Base-by-base conservation (phyloP, 2,888 invertebrate genomes). In the Herminia tarsipennalis region DNA sequence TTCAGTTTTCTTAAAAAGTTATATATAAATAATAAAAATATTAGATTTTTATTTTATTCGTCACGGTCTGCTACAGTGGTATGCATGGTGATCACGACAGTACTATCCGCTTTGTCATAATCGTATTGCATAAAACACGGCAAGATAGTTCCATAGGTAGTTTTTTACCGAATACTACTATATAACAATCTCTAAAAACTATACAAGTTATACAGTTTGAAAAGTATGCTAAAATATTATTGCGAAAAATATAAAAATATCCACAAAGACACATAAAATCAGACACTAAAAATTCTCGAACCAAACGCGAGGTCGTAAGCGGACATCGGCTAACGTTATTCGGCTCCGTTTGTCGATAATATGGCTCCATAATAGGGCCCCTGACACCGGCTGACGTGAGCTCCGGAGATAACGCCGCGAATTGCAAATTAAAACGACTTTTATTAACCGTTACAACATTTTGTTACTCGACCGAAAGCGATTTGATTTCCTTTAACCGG, bases 371-470 rank as follows among this genome's bases (percentile, higher is more conserved):
- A 66, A 70, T 61, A 63, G 48, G 61, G 56, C 64, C 63, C 59
- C 56, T 58, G 64, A 48, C 58, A 44, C 52, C 61, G 57, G 53
- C 58, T 73, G 66, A 74, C 74, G 77, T 70, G 74, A 72, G 70
- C 60, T 42, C 43, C 44, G 46, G 64, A 76, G 78, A 79, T 80
- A 81, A 70, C 70, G 60, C 63, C 57, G 56, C 68, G 70, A 78
- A 81, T 76, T 73, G 78, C 78, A 76, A 81, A 83, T 83, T 82
- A 81, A 83, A 81, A 75, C 70, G 74, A 75, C 77, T 68, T 83
- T 84, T 84, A 83, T 81, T 76, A 78, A 76, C 78, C 78, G 70
- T 79, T 78, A 77, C 61, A 60, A 59, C 54, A 70, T 78, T 81
- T 76, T 75, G 76, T 73, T 76, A 66, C 70, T 66, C 55, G 53